Conservation (phyloP, 1,140 invertebrate species). For the Hypothenemus hampei region DNA sequence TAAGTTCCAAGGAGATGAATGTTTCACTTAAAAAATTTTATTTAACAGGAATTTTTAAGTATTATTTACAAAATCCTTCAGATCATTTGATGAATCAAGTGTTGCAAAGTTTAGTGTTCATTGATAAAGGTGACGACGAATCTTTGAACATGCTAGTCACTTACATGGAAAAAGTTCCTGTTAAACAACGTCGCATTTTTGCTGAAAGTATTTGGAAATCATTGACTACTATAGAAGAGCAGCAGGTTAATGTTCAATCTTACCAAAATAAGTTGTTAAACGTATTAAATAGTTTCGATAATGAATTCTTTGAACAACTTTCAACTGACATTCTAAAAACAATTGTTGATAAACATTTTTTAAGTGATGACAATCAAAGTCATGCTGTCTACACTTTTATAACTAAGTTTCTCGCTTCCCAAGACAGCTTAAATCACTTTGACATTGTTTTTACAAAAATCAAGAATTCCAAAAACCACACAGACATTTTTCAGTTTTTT, state of each 20-base stretch:
- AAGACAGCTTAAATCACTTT: background rate
- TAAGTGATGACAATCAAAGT: background rate
- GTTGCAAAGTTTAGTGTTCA: background rate
- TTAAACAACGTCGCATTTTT: background rate
- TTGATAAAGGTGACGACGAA: conserved; percentile 14
- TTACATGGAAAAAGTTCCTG: background rate
- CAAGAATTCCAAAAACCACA: background rate
- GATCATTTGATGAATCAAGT: conserved; percentile 2
- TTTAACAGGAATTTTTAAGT: conserved; percentile 6
- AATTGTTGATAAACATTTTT: conserved; percentile 1
- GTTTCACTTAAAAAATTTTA: conserved; percentile 8
- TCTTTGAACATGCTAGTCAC: background rate
- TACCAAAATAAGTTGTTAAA: background rate
- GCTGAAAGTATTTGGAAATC: conserved; percentile 3
- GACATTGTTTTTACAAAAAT: conserved; percentile 3
- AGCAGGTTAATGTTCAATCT: conserved; percentile 1
- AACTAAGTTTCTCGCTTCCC: conserved; percentile 1
- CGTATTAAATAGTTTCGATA: background rate
- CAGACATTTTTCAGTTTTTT: conserved; percentile 7
- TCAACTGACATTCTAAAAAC: conserved; percentile 1
- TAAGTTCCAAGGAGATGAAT: conserved; percentile 9
- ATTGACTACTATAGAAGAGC: background rate
- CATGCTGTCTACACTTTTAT: conserved; percentile 4
- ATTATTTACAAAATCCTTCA: conserved; percentile 11
- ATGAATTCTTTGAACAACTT: background rate